A percentile compares a stretch with the other conserved stretches of the same genome.
phyloP scores from a whole-genome alignment of 1,140 invertebrate species.

The Drosophila repleta region DNA sequence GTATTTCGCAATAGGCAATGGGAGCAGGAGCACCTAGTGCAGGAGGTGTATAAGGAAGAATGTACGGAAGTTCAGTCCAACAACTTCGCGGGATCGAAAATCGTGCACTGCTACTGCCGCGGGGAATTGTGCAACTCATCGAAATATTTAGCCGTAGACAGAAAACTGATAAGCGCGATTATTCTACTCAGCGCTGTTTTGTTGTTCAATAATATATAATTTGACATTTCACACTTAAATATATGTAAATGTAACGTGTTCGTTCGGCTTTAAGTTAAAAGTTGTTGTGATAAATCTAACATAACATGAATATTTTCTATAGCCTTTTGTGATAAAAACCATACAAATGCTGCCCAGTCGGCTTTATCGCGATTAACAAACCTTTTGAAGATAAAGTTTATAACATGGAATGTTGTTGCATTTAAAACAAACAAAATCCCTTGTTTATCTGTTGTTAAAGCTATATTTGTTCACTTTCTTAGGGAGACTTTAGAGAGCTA shows the following conservation, averaged over 20 bases:
- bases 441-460: too few species aligned
- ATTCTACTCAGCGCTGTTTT: slow-evolving; percentile 85
- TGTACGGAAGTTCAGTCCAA: slow-evolving; percentile 87
- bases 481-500: too few species aligned
- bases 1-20: slow-evolving; percentile 86
- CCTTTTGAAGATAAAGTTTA: background rate
- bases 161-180: slow-evolving; percentile 83
- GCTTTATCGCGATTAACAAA: background rate
- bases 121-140: slow-evolving; percentile 87
- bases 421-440: too few species aligned
- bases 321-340: slow-evolving; percentile 6
- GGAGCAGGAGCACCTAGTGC: slow-evolving; percentile 86
- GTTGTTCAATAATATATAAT: slow-evolving; percentile 4
- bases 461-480: too few species aligned
- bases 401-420: background rate
- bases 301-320: slow-evolving; percentile 15
- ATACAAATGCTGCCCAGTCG: background rate
- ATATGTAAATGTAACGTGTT: background rate
- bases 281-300: slow-evolving; percentile 25
- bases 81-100: slow-evolving; percentile 85
- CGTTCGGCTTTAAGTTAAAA: background rate
- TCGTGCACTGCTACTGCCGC: slow-evolving; percentile 88
- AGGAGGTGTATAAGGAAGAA: slow-evolving; percentile 88
- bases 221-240: background rate
- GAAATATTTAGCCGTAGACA: slow-evolving; percentile 83